Base-by-base conservation (phyloP, 2,797 vertebrate species). In the Orientallactaga sibirica region DNA sequence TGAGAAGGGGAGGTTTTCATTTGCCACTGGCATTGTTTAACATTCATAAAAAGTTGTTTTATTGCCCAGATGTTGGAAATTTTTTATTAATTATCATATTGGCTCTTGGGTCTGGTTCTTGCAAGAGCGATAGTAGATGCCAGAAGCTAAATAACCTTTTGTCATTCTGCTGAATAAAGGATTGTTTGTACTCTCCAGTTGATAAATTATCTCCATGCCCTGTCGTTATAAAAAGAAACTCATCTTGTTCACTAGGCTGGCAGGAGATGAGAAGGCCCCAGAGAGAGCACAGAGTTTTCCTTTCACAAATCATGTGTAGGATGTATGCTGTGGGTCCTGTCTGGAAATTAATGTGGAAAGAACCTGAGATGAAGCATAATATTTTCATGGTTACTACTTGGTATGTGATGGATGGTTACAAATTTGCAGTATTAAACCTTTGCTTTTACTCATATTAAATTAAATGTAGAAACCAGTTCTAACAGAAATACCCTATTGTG, bases 101-200 rank as follows among this genome's bases (percentile, higher is more conserved):
- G 94, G 93, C 95, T 97, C 93, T 96, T 97, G 83, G 97, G 94
- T 95, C 97, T 97, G 97, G 87, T 94, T 98, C 97, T 98, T 98
- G 91, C 95, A 98, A 98, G 97, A 96, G 97, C 70, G 95, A 83
- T 96, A 62, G 91, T 93, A 93, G 94, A 96, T 98, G 97, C 97
- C 97, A 98, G 96, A 97, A 98, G 97, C 97, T 97, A 98, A 98
- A 98, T 98, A 97, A 98, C 97, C 97, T 98, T 98, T 98, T 98
- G 97, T 98, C 96, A 94, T 98, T 93, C 92, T 95, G 92, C 97
- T 97, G 97, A 97, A 97, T 98, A 98, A 98, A 97, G 96, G 96
- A 96, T 96, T 96, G 97, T 97, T 97, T 98, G 97, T 98, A 93
- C 97, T 97, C 96, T 94, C 68, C 93, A 96, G 93, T 97, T 97